Conservation (phyloP, 2,888 invertebrate species). For the Lysandra coridon region DNA sequence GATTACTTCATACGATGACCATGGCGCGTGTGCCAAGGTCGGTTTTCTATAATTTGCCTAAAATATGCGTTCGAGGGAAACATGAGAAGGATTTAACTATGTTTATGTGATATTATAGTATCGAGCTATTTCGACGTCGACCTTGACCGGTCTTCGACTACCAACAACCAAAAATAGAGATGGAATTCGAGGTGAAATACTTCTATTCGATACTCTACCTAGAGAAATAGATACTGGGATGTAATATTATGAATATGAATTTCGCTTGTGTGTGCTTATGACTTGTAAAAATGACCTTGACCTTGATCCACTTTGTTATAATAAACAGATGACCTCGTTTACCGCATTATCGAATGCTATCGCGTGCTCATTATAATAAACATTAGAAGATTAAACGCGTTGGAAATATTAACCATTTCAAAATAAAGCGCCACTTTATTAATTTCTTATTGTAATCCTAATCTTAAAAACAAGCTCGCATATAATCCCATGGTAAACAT, state of each 20-base stretch:
- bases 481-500: not conserved
- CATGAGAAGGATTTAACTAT: slow-evolving; percentile 1
- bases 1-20: slow-evolving; percentile 67
- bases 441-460: slow-evolving; percentile 22
- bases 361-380: slow-evolving; percentile 65
- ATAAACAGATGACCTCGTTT: slow-evolving; percentile 78
- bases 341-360: slow-evolving; percentile 71
- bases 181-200: slow-evolving; percentile 67
- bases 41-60: slow-evolving; percentile 42
- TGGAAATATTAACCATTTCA: slow-evolving; percentile 45
- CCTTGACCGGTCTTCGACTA: slow-evolving; percentile 74
- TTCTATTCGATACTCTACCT: slow-evolving; percentile 39
- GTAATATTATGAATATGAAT: slow-evolving; percentile 55
- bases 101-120: not conserved
- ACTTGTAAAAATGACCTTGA: slow-evolving; percentile 80
- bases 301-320: slow-evolving; percentile 78
- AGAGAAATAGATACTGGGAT: slow-evolving; percentile 51
- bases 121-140: slow-evolving; percentile 41
- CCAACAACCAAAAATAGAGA: slow-evolving; percentile 65
- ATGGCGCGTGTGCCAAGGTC: slow-evolving; percentile 62
- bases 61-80: slow-evolving; percentile 28
- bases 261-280: slow-evolving; percentile 72
- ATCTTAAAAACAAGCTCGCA: not conserved
- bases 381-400: slow-evolving; percentile 55
- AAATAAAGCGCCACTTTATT: slow-evolving; percentile 38